These are phyloP conservation scores for Teleogryllus oceanicus DNA, from an alignment of 2,888 invertebrate species.

Conservation along the genomic window DNA sequence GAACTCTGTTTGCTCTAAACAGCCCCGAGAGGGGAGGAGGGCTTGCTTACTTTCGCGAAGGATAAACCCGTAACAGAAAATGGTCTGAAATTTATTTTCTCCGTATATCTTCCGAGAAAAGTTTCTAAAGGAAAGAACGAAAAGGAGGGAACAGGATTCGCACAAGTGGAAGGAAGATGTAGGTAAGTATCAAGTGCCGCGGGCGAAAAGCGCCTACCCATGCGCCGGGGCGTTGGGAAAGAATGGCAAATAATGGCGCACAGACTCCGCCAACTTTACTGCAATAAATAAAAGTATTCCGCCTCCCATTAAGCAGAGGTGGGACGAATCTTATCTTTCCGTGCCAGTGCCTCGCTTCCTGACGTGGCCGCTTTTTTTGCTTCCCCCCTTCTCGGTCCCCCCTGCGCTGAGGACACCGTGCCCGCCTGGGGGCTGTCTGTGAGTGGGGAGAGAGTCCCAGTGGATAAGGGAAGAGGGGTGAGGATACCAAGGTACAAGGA, in stretches of 20 bases:
- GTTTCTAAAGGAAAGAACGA: background rate
- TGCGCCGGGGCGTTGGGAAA: background rate
- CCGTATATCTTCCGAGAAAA: background rate
- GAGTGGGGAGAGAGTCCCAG: too few relatives aligned
- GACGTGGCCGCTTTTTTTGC: background rate
- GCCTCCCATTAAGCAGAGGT: slow-evolving; percentile 11
- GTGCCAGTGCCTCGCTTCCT: background rate
- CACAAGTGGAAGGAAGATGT: background rate
- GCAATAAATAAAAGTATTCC: slow-evolving; percentile 18
- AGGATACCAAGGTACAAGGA: too few relatives aligned
- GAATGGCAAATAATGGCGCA: slow-evolving; percentile 2
- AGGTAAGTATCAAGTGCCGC: background rate
- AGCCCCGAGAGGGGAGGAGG: background rate
- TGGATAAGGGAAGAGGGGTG: too few relatives aligned
- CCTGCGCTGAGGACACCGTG: background rate
- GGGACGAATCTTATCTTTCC: background rate
- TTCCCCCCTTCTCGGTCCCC: background rate
- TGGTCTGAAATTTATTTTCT: slow-evolving; percentile 6
- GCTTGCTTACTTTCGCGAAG: background rate
- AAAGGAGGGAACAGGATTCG: background rate
- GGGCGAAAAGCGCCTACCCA: background rate
- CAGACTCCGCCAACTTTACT: background rate
- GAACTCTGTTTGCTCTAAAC: background rate
- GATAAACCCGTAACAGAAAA: slow-evolving; percentile 18
- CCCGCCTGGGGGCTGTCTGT: background rate